Conservation (phyloP, 2,113 vertebrate genomes). For the Xenus cinereus region DNA sequence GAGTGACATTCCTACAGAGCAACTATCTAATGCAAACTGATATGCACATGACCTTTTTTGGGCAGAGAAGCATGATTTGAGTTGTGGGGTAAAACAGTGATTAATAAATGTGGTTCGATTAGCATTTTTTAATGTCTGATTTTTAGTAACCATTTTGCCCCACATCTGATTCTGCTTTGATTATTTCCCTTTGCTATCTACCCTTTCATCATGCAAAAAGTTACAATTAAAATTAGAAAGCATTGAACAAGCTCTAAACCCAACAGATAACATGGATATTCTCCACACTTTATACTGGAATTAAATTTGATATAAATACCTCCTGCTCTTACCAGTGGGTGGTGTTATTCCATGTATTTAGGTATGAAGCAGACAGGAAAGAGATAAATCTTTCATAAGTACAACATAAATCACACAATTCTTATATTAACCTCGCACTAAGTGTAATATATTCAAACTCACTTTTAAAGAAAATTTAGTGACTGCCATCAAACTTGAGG, state of each 20-base stretch:
- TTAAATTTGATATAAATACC: slow-evolving; percentile 88
- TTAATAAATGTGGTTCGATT: slow-evolving; percentile 23
- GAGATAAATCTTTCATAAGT: slow-evolving; percentile 92
- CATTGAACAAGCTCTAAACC: slow-evolving; percentile 74
- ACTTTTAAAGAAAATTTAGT: slow-evolving; percentile 61
- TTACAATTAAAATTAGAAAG: slow-evolving; percentile 73
- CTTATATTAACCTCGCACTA: slow-evolving; percentile 72
- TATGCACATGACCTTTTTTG: slow-evolving; percentile 69
- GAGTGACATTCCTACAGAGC: slow-evolving; percentile 72
- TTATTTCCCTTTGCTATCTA: slow-evolving; percentile 61
- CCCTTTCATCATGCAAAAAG: slow-evolving; percentile 74
- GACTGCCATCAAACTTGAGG: slow-evolving; percentile 45
- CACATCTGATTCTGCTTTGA: slow-evolving; percentile 57
- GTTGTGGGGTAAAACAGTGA: slow-evolving; percentile 59
- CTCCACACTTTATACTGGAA: slow-evolving; percentile 80
- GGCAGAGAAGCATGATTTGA: slow-evolving; percentile 53
- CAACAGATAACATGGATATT: slow-evolving; percentile 78
- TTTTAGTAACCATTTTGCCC: slow-evolving; percentile 69
- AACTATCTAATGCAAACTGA: slow-evolving; percentile 73
- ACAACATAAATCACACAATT: slow-evolving; percentile 75
- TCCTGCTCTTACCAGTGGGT: slow-evolving; percentile 96
- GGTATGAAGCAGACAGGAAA: slow-evolving; percentile 89
- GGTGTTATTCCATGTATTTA: slow-evolving; percentile 88
- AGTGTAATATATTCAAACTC: slow-evolving; percentile 63
- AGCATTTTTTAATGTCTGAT: slow-evolving; percentile 18